Percentiles rank a stretch among this genome's conserved stretches.
Conservation (phyloP, 1,140 invertebrate genomes). For the Drosophila tsacasi region DNA sequence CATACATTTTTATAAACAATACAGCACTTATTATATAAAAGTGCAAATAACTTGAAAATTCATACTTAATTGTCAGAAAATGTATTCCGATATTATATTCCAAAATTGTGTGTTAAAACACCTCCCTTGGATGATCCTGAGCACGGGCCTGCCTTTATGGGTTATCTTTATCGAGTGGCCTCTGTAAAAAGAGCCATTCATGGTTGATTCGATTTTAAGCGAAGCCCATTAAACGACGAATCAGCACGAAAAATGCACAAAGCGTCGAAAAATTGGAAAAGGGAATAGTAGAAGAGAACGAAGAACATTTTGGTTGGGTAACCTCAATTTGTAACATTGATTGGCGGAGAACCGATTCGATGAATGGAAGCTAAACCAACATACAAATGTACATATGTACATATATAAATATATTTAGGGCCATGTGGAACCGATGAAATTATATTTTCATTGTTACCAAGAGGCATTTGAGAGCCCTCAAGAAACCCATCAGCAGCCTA, state of each 20-base stretch:
- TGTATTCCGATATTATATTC: too few species aligned
- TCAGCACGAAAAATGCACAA: slow-evolving; percentile 48
- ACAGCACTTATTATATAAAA: too few species aligned
- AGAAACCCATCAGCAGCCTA: slow-evolving; percentile 7
- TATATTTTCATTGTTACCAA: slow-evolving; percentile 2
- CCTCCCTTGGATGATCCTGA: too few species aligned
- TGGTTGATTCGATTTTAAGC: slow-evolving; percentile 51
- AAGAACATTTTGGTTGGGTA: slow-evolving; percentile 12
- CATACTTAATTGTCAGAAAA: too few species aligned
- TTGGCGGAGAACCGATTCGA: slow-evolving; percentile 42
- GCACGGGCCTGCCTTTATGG: too few species aligned
- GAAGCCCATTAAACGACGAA: slow-evolving; percentile 60
- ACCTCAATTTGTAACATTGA: slow-evolving; percentile 46
- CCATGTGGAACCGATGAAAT: slow-evolving; percentile 14
- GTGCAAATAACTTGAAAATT: too few species aligned
- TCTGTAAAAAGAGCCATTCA: slow-evolving; percentile 10
- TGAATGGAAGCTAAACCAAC: slow-evolving; percentile 37
- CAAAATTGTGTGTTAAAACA: too few species aligned
- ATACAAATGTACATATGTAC: slow-evolving; percentile 19
- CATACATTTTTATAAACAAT: too few species aligned
- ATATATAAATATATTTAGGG: slow-evolving; percentile 20
- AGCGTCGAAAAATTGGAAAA: slow-evolving; percentile 12
- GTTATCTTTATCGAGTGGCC: neutral
- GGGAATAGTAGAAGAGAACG: neutral
- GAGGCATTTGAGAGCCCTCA: slow-evolving; percentile 6